Conservation (phyloP, 1,140 invertebrate species). For the Halesus radiatus region DNA sequence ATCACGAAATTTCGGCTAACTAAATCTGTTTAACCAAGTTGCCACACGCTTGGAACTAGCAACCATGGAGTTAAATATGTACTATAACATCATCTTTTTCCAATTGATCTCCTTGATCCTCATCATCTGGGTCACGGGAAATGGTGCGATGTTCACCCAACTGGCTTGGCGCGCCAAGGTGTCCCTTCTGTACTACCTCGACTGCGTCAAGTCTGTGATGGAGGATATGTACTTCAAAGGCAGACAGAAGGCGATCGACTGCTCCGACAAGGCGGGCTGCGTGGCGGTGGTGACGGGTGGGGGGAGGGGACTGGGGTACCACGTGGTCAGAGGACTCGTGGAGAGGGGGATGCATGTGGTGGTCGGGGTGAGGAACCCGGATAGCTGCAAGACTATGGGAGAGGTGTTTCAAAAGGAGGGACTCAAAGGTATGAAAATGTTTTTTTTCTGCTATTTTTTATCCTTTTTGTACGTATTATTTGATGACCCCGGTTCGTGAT, state of each 20-base stretch:
- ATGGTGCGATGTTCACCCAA: too few species aligned
- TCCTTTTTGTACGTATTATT: too few species aligned
- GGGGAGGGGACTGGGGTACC: conserved; percentile 85
- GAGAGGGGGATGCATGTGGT: conserved; percentile 87
- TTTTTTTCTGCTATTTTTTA: too few species aligned
- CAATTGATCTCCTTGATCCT: too few species aligned
- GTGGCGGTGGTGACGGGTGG: conserved; percentile 92
- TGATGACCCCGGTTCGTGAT: too few species aligned
- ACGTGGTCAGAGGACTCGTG: conserved; percentile 83
- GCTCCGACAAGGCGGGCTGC: conserved; percentile 64
- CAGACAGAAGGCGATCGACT: neutral
- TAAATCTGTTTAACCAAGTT: too few species aligned
- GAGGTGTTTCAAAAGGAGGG: conserved; percentile 22
- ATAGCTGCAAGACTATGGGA: conserved; percentile 72
- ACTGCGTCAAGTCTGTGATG: neutral
- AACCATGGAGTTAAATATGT: too few species aligned
- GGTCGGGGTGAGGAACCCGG: conserved; percentile 81
- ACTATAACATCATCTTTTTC: too few species aligned
- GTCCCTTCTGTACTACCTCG: neutral
- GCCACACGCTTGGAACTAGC: too few species aligned
- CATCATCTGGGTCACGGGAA: too few species aligned
- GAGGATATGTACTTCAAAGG: neutral
- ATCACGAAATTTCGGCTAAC: too few species aligned
- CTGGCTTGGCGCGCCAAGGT: neutral
- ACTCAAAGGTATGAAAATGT: neutral